These are phyloP conservation scores for Pemphredon lugubris DNA, from an alignment of 2,888 invertebrate genomes.

Conservation along the genomic window DNA sequence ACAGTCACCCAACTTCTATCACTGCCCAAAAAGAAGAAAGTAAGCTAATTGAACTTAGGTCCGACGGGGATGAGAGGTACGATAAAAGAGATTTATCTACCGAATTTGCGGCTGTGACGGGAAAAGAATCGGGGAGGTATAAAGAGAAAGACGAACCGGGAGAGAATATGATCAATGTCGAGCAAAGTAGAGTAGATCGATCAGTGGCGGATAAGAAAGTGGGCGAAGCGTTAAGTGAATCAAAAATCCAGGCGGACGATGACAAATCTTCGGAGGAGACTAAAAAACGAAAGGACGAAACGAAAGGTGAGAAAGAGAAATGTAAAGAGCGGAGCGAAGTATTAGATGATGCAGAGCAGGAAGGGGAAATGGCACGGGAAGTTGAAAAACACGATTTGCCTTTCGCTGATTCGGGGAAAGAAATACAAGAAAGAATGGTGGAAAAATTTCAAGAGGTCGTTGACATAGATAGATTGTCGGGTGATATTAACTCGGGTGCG, in stretches of 20 bases:
- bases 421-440: background rate
- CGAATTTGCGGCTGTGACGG: background rate
- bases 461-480: too few relatives aligned
- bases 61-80: background rate
- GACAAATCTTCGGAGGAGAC: background rate
- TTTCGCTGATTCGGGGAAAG: background rate
- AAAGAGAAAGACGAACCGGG: background rate
- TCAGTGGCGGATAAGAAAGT: too few relatives aligned
- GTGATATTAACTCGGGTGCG: background rate
- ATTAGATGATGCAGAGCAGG: background rate
- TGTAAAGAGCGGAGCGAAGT: slow-evolving; percentile 2
- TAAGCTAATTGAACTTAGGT: background rate
- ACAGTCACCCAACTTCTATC: background rate
- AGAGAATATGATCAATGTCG: too few relatives aligned
- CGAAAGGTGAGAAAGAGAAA: background rate
- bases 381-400: background rate
- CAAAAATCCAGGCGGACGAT: too few relatives aligned
- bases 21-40: background rate
- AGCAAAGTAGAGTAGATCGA: too few relatives aligned
- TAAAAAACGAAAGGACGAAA: slow-evolving; percentile 19
- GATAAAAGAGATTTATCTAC: background rate
- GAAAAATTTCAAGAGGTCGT: too few relatives aligned
- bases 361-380: background rate
- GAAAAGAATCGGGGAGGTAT: background rate
- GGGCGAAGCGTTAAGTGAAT: too few relatives aligned